phyloP scores from a whole-genome alignment of 1,140 invertebrate genomes.

The Augochlora pura region DNA sequence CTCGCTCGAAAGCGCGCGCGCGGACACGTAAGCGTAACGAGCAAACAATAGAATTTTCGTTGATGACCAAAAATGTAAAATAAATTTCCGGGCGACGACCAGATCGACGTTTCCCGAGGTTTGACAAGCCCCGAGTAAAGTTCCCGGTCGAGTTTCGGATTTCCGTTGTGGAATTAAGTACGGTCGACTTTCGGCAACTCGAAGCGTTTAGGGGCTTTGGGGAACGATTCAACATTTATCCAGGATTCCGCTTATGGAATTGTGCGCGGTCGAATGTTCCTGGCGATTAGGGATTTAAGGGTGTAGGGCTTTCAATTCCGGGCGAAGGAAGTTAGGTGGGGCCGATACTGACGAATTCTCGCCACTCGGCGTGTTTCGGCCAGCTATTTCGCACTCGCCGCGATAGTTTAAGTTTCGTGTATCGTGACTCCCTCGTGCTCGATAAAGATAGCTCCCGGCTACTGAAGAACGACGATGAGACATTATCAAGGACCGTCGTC shows the following conservation, averaged over 20 bases:
- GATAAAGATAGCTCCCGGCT: no score
- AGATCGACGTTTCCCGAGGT: not conserved
- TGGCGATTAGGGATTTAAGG: conserved; percentile 13
- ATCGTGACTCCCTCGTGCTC: no score
- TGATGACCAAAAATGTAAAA: not conserved
- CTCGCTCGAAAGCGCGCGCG: no score
- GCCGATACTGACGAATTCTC: not conserved
- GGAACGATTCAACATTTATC: conserved; percentile 9
- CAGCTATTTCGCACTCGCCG: not conserved
- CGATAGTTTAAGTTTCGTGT: no score
- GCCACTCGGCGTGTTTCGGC: not conserved
- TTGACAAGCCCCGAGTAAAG: not conserved
- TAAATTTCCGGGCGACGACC: not conserved
- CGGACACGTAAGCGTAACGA: not conserved
- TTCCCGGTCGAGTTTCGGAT: not conserved
- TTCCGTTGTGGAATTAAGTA: not conserved
- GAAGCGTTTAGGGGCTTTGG: conserved; percentile 4
- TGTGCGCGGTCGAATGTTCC: conserved; percentile 3
- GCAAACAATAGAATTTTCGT: conserved; percentile 8
- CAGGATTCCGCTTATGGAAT: conserved; percentile 15
- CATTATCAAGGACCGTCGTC: no score
- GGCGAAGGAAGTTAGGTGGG: not conserved
- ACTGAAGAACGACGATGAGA: no score
- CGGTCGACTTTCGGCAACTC: conserved; percentile 12
- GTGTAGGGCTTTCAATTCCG: not conserved